Evolutionary conservation across 2,888 invertebrate genomes (phyloP).

Genomic region (Andrena fulva): DNA sequence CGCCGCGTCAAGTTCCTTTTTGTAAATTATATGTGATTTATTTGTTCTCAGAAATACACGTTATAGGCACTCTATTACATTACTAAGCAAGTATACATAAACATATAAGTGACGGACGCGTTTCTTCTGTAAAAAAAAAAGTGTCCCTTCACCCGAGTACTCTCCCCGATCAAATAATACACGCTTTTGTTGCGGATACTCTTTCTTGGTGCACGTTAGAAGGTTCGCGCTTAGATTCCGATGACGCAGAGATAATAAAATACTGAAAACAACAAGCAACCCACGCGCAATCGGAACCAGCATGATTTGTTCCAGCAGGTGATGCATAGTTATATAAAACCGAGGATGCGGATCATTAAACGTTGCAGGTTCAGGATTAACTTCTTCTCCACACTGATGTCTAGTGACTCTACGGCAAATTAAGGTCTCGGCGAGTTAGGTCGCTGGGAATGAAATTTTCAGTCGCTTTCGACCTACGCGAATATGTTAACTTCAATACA

Average conservation of each 20-base stretch:
- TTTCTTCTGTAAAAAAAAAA: slow-evolving; percentile 27
- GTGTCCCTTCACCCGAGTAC: slow-evolving; percentile 1
- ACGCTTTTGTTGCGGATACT: not conserved
- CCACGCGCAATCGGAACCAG: slow-evolving; percentile 5
- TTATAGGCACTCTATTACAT: slow-evolving; percentile 65
- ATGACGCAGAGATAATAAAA: not conserved
- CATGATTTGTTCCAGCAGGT: not conserved
- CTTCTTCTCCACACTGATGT: not conserved
- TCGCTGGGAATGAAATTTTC: not conserved
- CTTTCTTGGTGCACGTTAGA: not conserved
- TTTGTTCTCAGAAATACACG: slow-evolving; percentile 70
- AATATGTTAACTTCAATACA: not conserved
- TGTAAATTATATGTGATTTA: slow-evolving; percentile 70
- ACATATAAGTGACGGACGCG: slow-evolving; percentile 37
- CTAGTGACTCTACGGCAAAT: not conserved
- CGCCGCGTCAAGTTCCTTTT: slow-evolving; percentile 70
- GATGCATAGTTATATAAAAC: not conserved
- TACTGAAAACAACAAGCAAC: slow-evolving; percentile 1
- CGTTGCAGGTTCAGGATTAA: not conserved
- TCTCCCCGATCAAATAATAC: not conserved
- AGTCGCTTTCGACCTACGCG: not conserved
- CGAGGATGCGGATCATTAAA: not conserved
- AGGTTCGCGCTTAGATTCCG: not conserved
- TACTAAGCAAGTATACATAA: slow-evolving; percentile 50
- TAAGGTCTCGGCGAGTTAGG: not conserved